Conservation (phyloP, 2,888 invertebrate genomes). For the Sphecodes monilicornis region DNA sequence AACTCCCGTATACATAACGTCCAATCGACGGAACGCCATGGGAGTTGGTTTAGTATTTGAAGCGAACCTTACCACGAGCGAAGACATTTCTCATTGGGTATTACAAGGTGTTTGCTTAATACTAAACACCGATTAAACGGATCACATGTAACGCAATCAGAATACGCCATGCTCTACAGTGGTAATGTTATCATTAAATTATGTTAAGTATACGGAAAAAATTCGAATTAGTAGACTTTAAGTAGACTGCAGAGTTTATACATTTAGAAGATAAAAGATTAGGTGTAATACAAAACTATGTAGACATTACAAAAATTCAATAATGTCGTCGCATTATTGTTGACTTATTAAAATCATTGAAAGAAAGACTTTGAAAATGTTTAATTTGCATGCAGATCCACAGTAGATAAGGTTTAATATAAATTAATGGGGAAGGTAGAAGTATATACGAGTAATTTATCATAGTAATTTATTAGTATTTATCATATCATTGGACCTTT, state of each 20-base stretch:
- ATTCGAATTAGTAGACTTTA: not conserved
- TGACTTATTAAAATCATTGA: too few species aligned
- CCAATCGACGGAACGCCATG: slow-evolving; percentile 94
- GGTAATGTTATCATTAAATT: not conserved
- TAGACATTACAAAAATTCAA: too few species aligned
- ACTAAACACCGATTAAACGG: slow-evolving; percentile 90
- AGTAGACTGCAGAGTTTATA: too few species aligned
- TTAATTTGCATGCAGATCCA: not conserved
- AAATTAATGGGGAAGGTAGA: too few species aligned
- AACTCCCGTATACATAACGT: slow-evolving; percentile 96
- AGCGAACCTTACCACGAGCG: slow-evolving; percentile 92
- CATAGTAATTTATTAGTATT: not conserved
- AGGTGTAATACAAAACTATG: too few species aligned
- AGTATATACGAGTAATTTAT: not conserved
- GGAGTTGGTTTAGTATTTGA: slow-evolving; percentile 96
- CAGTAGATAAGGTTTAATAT: not conserved
- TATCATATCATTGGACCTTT: slow-evolving; percentile 62
- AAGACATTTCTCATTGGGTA: slow-evolving; percentile 95
- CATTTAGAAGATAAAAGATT: too few species aligned
- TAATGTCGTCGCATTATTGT: too few species aligned
- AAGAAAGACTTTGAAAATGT: too few species aligned
- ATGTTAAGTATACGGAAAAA: not conserved
- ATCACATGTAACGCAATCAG: not conserved
- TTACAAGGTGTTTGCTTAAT: slow-evolving; percentile 95
- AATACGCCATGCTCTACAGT: slow-evolving; percentile 6